Evolutionary conservation across 2,113 vertebrate species (phyloP).

Genomic region (Strix uralensis): DNA sequence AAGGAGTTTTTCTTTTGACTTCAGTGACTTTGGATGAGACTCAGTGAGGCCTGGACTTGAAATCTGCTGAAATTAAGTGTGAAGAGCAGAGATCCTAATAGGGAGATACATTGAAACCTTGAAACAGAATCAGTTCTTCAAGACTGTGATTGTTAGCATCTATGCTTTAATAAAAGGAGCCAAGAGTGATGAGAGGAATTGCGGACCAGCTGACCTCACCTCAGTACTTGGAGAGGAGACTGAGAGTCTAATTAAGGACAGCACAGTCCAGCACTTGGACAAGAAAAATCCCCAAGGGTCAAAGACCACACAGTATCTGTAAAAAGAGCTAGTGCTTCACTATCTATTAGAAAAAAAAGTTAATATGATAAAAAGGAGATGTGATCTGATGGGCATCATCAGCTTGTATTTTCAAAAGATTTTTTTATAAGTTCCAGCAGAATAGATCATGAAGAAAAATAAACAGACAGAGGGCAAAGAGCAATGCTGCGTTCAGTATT

Average conservation of each 20-base stretch:
- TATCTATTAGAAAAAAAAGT: not conserved
- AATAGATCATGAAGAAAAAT: not conserved
- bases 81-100: not conserved
- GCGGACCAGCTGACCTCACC: not conserved
- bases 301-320: not conserved
- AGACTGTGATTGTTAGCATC: not conserved
- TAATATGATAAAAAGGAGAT: not conserved
- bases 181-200: conserved; percentile 7
- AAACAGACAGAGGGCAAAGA: not conserved
- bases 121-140: not conserved
- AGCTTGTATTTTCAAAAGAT: not conserved
- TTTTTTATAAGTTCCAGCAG: not conserved
- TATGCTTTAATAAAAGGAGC: not conserved
- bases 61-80: not conserved
- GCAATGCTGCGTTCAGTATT: not conserved
- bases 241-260: conserved; percentile 41
- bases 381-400: not conserved
- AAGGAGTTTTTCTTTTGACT: not conserved
- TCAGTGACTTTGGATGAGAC: not conserved
- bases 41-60: not conserved
- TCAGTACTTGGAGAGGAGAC: conserved; percentile 15
- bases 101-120: not conserved
- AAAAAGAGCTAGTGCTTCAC: not conserved
- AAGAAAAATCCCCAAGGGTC: conserved; percentile 31
- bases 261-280: not conserved